phyloP scores from a whole-genome alignment of 2,888 invertebrate species.

The Periphyllus acericola region DNA sequence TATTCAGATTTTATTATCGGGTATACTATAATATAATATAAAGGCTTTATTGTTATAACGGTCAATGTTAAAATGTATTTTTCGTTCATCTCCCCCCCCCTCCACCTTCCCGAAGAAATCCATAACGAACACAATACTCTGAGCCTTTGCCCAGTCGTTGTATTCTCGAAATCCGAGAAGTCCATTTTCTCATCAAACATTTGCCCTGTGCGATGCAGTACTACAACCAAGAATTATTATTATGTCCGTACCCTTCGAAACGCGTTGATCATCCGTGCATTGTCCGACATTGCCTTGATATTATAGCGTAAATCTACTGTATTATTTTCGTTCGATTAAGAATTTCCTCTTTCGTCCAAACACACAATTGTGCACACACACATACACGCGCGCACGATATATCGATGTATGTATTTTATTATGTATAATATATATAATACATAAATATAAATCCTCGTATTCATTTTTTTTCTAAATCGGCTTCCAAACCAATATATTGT shows the following conservation, averaged over 20 bases:
- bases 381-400: not conserved
- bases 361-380: not conserved
- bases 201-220: not conserved
- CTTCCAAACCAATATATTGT: conserved; percentile 8
- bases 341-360: not conserved
- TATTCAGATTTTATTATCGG: too few species aligned
- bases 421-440: not conserved
- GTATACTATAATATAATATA: too few species aligned
- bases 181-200: not conserved
- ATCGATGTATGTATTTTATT: too few species aligned
- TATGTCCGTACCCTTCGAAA: not conserved
- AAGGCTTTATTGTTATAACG: not conserved
- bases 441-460: conserved; percentile 6
- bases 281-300: not conserved
- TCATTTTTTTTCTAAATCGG: conserved; percentile 1
- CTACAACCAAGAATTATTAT: not conserved
- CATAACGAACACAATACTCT: not conserved
- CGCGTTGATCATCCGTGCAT: not conserved
- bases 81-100: not conserved
- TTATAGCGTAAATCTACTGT: not conserved
- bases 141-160: not conserved
- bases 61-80: not conserved
- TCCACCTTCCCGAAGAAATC: not conserved
- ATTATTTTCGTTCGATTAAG: conserved; percentile 40
- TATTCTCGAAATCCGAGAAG: not conserved